These are phyloP conservation scores for Murina feae DNA, from an alignment of 2,113 vertebrate species.

Conservation along the genomic window DNA sequence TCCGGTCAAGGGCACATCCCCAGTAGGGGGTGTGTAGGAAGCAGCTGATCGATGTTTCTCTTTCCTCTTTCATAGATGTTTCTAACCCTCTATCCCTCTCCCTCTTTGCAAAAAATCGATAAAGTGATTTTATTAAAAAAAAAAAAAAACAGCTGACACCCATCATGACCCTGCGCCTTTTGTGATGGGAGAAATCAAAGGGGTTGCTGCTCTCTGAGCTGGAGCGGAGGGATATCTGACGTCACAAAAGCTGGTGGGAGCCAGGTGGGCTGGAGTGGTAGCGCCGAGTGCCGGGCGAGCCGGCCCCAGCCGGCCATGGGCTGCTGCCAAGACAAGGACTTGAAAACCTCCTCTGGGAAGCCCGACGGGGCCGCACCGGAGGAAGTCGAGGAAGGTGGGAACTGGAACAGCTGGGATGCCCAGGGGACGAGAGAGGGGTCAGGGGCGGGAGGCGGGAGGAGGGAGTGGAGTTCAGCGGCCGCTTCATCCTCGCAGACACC, in stretches of 20 bases:
- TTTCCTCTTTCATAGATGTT: too few relatives aligned
- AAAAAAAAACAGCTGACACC: constrained; percentile 61
- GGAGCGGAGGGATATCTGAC: not conserved
- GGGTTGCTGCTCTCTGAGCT: not conserved
- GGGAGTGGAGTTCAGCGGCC: not conserved
- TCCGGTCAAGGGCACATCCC: too few relatives aligned
- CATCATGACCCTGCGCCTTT: not conserved
- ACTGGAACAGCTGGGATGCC: not conserved
- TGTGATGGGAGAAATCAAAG: constrained; percentile 12
- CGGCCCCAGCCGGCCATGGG: constrained; percentile 66
- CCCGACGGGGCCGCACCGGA: not conserved
- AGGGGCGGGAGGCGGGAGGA: accelerated
- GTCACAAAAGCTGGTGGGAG: constrained; percentile 55
- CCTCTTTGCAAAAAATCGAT: too few relatives aligned
- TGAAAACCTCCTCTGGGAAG: not conserved
- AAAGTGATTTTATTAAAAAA: too few relatives aligned
- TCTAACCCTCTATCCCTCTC: too few relatives aligned
- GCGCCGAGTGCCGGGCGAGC: not conserved
- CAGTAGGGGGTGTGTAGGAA: too few relatives aligned
- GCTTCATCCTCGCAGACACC: not conserved
- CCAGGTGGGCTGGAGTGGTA: not conserved
- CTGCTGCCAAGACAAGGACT: constrained; percentile 68
- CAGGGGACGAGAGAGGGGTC: not conserved
- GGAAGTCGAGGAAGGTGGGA: constrained; percentile 1
- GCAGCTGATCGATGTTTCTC: too few relatives aligned